These are phyloP conservation scores for Acanthornis magna DNA, from an alignment of 2,797 vertebrate species.

Conservation along the genomic window DNA sequence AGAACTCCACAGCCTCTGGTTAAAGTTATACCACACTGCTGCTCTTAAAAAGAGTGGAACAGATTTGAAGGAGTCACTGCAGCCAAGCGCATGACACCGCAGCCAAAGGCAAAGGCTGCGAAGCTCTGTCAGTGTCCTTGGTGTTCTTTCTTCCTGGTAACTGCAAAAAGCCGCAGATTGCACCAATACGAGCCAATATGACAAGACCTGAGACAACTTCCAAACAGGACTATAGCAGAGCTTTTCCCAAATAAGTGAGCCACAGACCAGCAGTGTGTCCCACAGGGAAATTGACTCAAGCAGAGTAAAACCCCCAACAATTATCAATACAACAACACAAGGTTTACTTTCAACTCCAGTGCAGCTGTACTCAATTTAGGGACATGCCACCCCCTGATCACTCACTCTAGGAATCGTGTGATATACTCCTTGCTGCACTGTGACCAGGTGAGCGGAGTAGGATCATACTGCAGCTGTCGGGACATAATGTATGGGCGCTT, in stretches of 20 bases:
- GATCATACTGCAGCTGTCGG: conserved; percentile 92
- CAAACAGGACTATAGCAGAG: not conserved
- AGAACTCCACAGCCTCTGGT: not conserved
- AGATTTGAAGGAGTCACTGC: not conserved
- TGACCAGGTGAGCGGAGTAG: conserved; percentile 93
- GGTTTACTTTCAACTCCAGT: not conserved
- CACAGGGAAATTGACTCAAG: not conserved
- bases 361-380: not conserved
- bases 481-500: conserved; percentile 94
- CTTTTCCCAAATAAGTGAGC: not conserved
- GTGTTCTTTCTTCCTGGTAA: not conserved
- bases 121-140: not conserved
- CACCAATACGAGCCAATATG: rapidly evolving
- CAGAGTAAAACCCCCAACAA: not conserved
- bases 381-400: not conserved
- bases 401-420: conserved; percentile 97
- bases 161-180: not conserved
- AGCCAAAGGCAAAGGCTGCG: not conserved
- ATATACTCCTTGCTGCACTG: conserved; percentile 97
- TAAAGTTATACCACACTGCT: not conserved
- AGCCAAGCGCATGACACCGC: not conserved
- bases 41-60: not conserved
- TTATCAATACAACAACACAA: not conserved
- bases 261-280: not conserved
- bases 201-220: not conserved